These are phyloP conservation scores for Prunella himalayana DNA, from an alignment of 2,113 vertebrate species.

Conservation along the genomic window DNA sequence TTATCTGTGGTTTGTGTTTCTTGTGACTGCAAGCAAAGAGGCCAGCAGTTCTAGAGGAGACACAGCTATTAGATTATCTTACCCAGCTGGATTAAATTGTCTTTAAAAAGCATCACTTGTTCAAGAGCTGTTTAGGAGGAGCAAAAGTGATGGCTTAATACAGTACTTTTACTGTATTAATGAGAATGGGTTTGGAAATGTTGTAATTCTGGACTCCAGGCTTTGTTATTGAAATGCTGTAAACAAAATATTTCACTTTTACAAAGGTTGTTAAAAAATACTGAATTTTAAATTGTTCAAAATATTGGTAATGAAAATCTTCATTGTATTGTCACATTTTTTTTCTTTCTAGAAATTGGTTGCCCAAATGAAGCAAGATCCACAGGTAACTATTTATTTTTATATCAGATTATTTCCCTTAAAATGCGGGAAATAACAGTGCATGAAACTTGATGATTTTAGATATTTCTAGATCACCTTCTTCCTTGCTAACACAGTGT, in stretches of 20 bases:
- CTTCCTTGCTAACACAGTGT: neutral
- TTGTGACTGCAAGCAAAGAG: slow-evolving; percentile 20
- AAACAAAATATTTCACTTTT: neutral
- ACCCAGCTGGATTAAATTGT: slow-evolving; percentile 26
- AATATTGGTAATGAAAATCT: neutral
- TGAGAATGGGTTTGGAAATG: neutral
- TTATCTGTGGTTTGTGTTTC: slow-evolving; percentile 26
- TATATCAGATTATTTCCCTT: neutral
- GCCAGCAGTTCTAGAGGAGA: slow-evolving; percentile 3
- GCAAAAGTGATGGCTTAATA: neutral
- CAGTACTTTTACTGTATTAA: neutral
- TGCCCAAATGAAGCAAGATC: slow-evolving; percentile 99
- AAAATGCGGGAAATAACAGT: slow-evolving; percentile 5
- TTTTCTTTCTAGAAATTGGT: slow-evolving; percentile 89
- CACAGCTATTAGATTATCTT: slow-evolving; percentile 5
- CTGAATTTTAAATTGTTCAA: neutral
- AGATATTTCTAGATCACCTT: neutral
- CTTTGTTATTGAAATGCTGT: neutral
- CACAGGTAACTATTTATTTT: slow-evolving; percentile 83
- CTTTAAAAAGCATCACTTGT: neutral
- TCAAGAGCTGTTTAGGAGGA: neutral
- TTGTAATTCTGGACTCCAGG: neutral
- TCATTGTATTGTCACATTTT: slow-evolving; percentile 17
- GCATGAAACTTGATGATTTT: neutral
- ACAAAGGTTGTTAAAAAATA: neutral